phyloP scores from a whole-genome alignment of 2,888 invertebrate genomes.

The Corythucha ciliata region DNA sequence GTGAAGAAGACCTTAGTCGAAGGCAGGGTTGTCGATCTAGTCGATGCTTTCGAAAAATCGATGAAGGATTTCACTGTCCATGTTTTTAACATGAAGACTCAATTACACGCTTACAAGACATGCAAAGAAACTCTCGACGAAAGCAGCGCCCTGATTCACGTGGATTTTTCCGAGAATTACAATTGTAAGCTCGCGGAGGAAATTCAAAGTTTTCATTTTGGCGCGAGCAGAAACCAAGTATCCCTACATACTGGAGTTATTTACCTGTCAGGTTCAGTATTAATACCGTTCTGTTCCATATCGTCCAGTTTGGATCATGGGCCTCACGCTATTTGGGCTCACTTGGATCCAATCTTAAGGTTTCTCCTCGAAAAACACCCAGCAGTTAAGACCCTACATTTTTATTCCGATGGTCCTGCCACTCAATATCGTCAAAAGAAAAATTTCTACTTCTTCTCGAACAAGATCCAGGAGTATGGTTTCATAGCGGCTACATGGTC shows the following conservation, averaged over 20 bases:
- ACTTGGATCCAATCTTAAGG: constrained; percentile 1
- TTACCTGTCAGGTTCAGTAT: not conserved
- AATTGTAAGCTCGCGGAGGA: too few species aligned
- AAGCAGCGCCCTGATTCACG: too few species aligned
- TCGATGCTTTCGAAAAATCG: too few species aligned
- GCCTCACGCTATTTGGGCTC: constrained; percentile 10
- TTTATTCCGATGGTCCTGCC: not conserved
- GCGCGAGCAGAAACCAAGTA: not conserved
- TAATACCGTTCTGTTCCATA: constrained; percentile 6
- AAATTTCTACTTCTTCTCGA: not conserved
- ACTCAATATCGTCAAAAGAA: constrained; percentile 1
- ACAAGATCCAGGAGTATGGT: constrained; percentile 7
- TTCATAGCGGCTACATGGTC: constrained; percentile 9
- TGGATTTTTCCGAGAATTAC: too few species aligned
- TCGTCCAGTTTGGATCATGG: constrained; percentile 1
- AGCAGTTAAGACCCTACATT: not conserved
- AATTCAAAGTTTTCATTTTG: constrained; percentile 6
- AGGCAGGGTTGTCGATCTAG: too few species aligned
- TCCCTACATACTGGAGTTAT: not conserved
- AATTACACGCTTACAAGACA: too few species aligned
- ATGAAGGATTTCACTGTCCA: too few species aligned
- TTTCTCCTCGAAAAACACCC: not conserved
- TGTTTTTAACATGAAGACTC: too few species aligned
- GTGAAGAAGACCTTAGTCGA: too few species aligned
- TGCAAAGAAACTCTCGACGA: too few species aligned